Conservation (phyloP, 1,140 invertebrate species). For the Drosophila nigromelanica region DNA sequence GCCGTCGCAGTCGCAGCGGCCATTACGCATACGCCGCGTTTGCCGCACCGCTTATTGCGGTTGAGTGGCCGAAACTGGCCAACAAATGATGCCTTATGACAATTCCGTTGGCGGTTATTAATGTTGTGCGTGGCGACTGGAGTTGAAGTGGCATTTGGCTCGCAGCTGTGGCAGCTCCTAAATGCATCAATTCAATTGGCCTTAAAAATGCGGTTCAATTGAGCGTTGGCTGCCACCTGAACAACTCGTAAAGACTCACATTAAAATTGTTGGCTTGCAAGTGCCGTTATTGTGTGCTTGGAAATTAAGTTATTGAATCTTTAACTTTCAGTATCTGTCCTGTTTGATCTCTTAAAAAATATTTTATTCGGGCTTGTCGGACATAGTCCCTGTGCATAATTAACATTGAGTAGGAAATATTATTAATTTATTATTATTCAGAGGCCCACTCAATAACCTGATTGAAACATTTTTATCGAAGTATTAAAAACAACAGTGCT, state of each 20-base stretch:
- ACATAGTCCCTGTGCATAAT: too few relatives aligned
- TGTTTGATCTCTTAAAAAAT: too few relatives aligned
- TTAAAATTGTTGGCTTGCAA: background rate
- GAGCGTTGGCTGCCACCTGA: constrained; percentile 15
- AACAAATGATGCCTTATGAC: constrained; percentile 59
- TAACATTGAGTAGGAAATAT: too few relatives aligned
- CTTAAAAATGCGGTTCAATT: constrained; percentile 46
- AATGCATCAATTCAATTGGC: constrained; percentile 42
- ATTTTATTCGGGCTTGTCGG: too few relatives aligned
- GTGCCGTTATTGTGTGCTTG: background rate
- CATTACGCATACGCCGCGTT: constrained; percentile 66
- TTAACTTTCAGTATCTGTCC: too few relatives aligned
- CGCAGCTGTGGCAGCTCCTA: background rate
- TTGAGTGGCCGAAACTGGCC: constrained; percentile 22
- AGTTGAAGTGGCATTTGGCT: background rate
- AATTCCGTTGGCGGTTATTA: constrained; percentile 63
- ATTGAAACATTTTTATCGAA: too few relatives aligned
- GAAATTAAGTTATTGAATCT: background rate
- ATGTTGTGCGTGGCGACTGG: constrained; percentile 26
- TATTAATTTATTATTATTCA: too few relatives aligned
- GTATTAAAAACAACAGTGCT: too few relatives aligned
- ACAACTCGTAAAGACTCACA: background rate
- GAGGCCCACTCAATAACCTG: too few relatives aligned
- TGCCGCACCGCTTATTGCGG: constrained; percentile 22
- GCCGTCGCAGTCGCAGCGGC: background rate